Conservation (phyloP, 2,888 invertebrate genomes). For the Conistra vaccinii region DNA sequence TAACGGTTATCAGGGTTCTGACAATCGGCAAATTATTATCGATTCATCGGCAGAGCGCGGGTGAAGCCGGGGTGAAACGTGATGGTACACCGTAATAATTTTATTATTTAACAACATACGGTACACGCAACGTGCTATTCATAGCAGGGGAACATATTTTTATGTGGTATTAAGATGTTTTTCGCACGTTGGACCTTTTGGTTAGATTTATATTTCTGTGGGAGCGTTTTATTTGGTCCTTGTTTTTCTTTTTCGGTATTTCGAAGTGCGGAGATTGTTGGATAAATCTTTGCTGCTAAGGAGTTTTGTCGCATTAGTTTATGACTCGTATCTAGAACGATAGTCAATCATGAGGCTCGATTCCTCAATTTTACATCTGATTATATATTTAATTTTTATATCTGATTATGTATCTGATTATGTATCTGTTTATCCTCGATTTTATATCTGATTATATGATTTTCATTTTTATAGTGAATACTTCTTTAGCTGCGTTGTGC, state of each 20-base stretch:
- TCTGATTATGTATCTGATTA: no score
- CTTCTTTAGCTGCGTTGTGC: no score
- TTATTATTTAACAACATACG: constrained; percentile 64
- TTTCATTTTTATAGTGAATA: no score
- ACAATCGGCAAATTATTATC: constrained; percentile 60
- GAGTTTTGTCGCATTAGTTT: no score
- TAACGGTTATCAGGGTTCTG: constrained; percentile 64
- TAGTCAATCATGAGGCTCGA: not conserved
- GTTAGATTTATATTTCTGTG: constrained; percentile 12
- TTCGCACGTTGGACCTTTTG: constrained; percentile 22
- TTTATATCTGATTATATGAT: no score
- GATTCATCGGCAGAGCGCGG: constrained; percentile 57
- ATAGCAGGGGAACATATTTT: constrained; percentile 40
- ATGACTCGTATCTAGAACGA: not conserved
- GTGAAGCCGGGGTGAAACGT: constrained; percentile 43
- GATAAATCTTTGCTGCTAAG: not conserved
- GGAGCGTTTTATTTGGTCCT: not conserved
- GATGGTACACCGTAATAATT: constrained; percentile 54
- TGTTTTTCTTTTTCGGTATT: not conserved
- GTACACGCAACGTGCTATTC: constrained; percentile 45
- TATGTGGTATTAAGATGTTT: constrained; percentile 37
- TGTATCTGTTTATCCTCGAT: no score
- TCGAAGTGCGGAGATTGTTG: no score
- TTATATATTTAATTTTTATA: no score
- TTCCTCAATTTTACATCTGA: no score